A percentile compares a stretch with the other conserved stretches of the same genome.
Conservation (phyloP, 2,113 vertebrate genomes). For the Dolichallabes microphthalmus region DNA sequence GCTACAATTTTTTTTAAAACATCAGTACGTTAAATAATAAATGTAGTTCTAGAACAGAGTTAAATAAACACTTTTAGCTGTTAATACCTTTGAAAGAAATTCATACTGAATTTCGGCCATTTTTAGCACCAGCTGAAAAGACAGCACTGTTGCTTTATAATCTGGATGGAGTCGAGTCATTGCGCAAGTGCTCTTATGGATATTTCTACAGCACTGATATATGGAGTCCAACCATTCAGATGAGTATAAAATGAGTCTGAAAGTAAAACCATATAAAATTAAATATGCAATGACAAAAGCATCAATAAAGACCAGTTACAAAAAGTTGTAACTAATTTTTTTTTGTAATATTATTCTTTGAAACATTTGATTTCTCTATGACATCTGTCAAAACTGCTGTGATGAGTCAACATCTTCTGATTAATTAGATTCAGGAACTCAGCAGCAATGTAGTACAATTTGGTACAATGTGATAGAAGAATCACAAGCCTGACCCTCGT, state of each 20-base stretch:
- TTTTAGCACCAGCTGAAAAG: constrained; percentile 63
- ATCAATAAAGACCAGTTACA: background rate
- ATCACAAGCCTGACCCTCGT: background rate
- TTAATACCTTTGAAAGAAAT: constrained; percentile 49
- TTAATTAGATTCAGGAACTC: background rate
- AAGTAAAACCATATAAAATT: constrained; percentile 3
- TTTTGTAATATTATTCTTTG: background rate
- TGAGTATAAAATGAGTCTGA: constrained; percentile 48
- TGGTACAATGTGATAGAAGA: background rate
- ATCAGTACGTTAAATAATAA: too few species aligned
- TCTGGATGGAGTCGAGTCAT: constrained; percentile 14
- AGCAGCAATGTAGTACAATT: background rate
- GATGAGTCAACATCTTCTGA: background rate
- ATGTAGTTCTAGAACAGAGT: fast-evolving
- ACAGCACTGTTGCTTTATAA: constrained; percentile 53
- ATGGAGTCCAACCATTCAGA: background rate
- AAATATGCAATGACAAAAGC: background rate
- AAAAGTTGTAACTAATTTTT: background rate
- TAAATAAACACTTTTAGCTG: background rate
- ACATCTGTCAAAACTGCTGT: background rate
- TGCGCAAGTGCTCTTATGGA: constrained; percentile 27
- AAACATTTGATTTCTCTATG: background rate
- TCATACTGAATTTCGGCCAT: constrained; percentile 56
- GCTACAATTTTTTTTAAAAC: too few species aligned
- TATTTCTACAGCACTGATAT: constrained; percentile 42